phyloP scores from a whole-genome alignment of 2,888 invertebrate genomes.

The Torymus texanus region DNA sequence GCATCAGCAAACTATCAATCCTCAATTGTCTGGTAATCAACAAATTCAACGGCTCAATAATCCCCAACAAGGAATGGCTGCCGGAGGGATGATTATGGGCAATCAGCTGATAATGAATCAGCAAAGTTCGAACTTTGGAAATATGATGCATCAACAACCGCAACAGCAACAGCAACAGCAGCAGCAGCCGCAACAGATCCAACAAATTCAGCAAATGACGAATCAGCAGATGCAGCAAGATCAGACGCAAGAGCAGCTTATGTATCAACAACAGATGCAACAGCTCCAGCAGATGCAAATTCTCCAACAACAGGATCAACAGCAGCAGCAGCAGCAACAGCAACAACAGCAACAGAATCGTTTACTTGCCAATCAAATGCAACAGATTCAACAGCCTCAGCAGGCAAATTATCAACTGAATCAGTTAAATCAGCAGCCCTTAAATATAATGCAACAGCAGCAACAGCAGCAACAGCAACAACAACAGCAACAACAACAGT shows the following conservation, averaged over 20 bases:
- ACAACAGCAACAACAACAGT: constrained; percentile 51
- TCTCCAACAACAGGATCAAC: constrained; percentile 64
- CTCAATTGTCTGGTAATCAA: constrained; percentile 66
- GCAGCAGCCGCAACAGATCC: constrained; percentile 64
- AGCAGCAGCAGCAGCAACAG: constrained; percentile 61
- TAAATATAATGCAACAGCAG: constrained; percentile 68
- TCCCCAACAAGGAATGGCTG: constrained; percentile 67
- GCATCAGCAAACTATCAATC: constrained; percentile 68
- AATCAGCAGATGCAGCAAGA: constrained; percentile 65
- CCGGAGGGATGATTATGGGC: constrained; percentile 70
- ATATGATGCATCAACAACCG: constrained; percentile 64
- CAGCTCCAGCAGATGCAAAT: constrained; percentile 69
- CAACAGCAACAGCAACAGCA: constrained; percentile 69
- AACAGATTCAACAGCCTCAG: constrained; percentile 61
- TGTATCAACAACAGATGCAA: constrained; percentile 67
- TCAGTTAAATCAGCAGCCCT: constrained; percentile 63
- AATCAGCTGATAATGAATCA: constrained; percentile 72
- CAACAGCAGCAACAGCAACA: constrained; percentile 61
- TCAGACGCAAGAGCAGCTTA: constrained; percentile 67
- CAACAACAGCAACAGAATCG: constrained; percentile 59
- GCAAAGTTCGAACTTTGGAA: constrained; percentile 66
- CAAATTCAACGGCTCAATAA: constrained; percentile 67
- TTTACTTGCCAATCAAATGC: constrained; percentile 65
- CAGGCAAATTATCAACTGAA: constrained; percentile 59
- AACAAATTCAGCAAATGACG: constrained; percentile 66